Base-by-base conservation (phyloP, 2,113 vertebrate species). In the Triplophysa dalaica region DNA sequence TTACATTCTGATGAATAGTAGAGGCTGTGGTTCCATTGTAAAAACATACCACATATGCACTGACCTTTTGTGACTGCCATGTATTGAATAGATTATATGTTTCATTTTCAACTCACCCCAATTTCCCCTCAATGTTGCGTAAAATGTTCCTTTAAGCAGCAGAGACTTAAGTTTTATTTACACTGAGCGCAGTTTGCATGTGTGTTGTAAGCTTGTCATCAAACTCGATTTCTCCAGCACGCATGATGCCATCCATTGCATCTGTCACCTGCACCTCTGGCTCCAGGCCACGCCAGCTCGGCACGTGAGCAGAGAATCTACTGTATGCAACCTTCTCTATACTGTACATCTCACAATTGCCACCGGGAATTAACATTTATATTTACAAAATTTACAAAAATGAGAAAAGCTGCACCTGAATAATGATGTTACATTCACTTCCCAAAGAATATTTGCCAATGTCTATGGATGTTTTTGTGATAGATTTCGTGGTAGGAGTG, bases 201-300 rank as follows among this genome's bases (percentile, higher is more conserved):
- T 89, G 88, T 84, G 81, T 69, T 89, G 84, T 76, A 56, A 72
- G 26, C 48, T 33, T 17, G 17, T 54, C 26, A 70, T 70, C 50
- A 56, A 38, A 38, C 50, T 79, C 82, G 84, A 84, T 86, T 56
- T 22, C 52, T 33, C 75, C 82, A 75, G 10, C 78, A 82, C 33
- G 2, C 54, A 58, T 10, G 54, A 58, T 1, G 19, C 54, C 19
- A 19, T 58, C 52, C 54, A 78, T 78, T 66, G 69, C 45, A 70
- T 52, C 68, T 19, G 68, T 33, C 48, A 70, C 24, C 45, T 70
- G 43, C 7, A 4, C 41, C 12, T 21, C 4, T 69, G 66, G n/a
- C 9, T 13, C 24, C 10, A 8, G 14, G 41, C 65, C 41, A 45
- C 2, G n/a, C 22, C 41, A 21, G 66, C 14, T 14, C 45, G 9